A percentile compares a stretch with the other conserved stretches of the same genome.
phyloP scores from a whole-genome alignment of 1,140 invertebrate species.

The Metopolophium dirhodum region DNA sequence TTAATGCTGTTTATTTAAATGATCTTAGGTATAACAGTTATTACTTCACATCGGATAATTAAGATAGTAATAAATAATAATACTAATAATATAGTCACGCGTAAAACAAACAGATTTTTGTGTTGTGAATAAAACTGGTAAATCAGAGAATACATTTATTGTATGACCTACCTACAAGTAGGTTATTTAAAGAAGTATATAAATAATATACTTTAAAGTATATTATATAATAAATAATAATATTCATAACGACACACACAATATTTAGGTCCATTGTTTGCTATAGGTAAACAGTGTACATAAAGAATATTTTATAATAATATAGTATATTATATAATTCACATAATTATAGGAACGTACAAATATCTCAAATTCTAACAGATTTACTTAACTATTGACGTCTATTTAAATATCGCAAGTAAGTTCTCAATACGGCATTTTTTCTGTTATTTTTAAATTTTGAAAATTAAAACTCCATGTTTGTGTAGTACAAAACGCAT shows the following conservation, averaged over 20 bases:
- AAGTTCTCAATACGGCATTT: neutral
- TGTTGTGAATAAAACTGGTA: neutral
- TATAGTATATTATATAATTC: neutral
- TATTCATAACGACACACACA: neutral
- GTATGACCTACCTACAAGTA: neutral
- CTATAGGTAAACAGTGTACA: neutral
- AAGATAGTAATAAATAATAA: neutral
- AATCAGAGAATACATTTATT: neutral
- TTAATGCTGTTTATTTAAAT: neutral
- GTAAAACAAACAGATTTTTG: neutral
- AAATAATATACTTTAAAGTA: too few relatives aligned
- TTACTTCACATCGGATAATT: neutral
- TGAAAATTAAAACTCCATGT: neutral
- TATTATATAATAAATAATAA: neutral
- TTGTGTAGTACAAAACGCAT: neutral
- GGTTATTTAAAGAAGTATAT: neutral
- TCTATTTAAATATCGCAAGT: neutral
- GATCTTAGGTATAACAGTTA: neutral
- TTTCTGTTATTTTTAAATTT: neutral
- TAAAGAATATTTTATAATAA: neutral
- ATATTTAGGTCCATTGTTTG: neutral
- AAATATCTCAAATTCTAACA: neutral
- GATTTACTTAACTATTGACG: neutral
- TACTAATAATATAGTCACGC: neutral
- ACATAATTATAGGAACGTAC: neutral